Base-by-base conservation (phyloP, 2,797 vertebrate genomes). In the Chelmon rostratus region DNA sequence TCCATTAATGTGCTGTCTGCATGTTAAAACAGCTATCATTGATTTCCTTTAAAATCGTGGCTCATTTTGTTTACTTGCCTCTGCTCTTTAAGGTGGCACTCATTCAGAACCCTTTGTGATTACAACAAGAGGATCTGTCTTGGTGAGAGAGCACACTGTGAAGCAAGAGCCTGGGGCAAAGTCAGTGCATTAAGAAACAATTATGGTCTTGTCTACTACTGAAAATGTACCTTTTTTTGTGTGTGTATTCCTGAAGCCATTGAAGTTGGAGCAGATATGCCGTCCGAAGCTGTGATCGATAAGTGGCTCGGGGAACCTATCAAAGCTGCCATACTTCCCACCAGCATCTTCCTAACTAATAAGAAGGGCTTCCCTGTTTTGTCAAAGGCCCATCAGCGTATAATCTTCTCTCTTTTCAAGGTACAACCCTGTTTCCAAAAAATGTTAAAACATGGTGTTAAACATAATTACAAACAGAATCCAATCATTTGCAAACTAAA, bases 221-320 rank as follows among this genome's bases (percentile, higher is more conserved):
- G 33, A 84, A 68, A 63, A 53, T 64, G 12, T 19, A 7, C 18
- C 67, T 15, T 58, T n/a, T 84, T 21, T 84, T n/a, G 86, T 57
- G 85, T 31, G 31, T 31, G 23, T 78, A 0, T 85, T 75, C 68
- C 57, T 63, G n/a, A 82, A 98, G 97, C 97, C 35, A 93, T 98
- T 79, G 97, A 98, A 86, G 90, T 98, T 2, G 97, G 95, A n/a
- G 93, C 95, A n/a, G 97, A 98, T 90, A 93, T 98, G 85, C 97
- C 97, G 0, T 96, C 96, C 44, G 96, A 95, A 8, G 87, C 95
- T 0, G 95, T 97, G 79, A 95, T 98, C 28, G 97, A 98, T 89
- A 97, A 97, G 68, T 98, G 97, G 97, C 95, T 98, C 3, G 97
- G 97, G 25, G 97, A 98, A 73, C 97, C 97, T 4, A 98, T 98